Percentiles rank a stretch among this genome's conserved stretches.
Conservation (phyloP, 1,140 invertebrate genomes). For the Drosophila pandora region DNA sequence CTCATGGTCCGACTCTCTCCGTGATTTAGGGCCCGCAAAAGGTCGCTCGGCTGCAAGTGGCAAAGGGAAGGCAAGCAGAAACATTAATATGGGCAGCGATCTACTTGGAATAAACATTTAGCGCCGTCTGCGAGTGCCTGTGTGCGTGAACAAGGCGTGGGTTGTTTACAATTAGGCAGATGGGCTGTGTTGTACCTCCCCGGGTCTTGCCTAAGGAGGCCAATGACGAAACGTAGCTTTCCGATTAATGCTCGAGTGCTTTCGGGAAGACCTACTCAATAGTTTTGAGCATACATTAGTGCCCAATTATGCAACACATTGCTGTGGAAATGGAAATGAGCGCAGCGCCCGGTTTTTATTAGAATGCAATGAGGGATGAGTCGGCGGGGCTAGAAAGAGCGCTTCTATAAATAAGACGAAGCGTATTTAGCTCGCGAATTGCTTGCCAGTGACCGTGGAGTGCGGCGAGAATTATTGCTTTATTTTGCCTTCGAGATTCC, state of each 20-base stretch:
- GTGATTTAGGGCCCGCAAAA: constrained; percentile 14
- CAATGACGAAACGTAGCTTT: constrained; percentile 24
- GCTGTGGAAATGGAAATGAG: constrained; percentile 64
- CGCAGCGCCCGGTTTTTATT: constrained; percentile 69
- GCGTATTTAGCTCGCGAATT: constrained; percentile 32
- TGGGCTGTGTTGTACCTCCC: constrained; percentile 18
- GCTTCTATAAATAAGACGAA: constrained; percentile 63
- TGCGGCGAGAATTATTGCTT: constrained; percentile 4
- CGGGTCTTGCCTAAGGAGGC: constrained; percentile 3
- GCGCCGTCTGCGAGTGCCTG: constrained; percentile 1
- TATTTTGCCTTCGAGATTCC: background rate
- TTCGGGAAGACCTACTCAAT: constrained; percentile 16
- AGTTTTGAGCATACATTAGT: constrained; percentile 36
- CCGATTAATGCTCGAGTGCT: constrained; percentile 56
- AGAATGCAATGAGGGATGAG: constrained; percentile 69
- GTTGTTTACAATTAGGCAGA: constrained; percentile 70
- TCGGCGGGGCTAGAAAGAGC: constrained; percentile 24
- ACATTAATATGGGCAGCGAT: constrained; percentile 25
- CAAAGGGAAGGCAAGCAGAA: constrained; percentile 20
- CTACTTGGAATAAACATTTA: constrained; percentile 25
- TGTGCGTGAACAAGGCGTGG: constrained; percentile 50
- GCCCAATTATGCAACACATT: constrained; percentile 63
- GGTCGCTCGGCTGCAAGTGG: constrained; percentile 38
- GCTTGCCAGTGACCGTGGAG: constrained; percentile 51
- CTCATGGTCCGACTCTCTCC: constrained; percentile 55